Percentiles rank a stretch among this genome's conserved stretches.
Conservation (phyloP, 2,797 vertebrate species). For the Petrocephalus sullivani region DNA sequence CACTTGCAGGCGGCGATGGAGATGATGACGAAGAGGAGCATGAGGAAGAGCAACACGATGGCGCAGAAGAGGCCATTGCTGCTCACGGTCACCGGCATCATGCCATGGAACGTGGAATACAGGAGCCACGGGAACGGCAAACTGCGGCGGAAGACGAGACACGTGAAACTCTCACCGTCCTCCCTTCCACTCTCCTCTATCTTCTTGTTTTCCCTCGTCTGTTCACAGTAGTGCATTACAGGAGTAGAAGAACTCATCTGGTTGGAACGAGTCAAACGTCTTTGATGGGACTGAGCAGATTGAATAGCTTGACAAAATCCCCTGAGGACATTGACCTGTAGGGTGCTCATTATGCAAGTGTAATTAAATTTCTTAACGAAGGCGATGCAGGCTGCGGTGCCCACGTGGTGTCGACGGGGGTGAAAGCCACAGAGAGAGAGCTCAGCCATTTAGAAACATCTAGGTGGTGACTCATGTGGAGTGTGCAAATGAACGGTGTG, state of each 20-base stretch:
- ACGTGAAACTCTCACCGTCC: not conserved
- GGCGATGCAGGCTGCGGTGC: not conserved
- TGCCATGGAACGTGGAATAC: conserved; percentile 65
- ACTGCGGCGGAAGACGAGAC: conserved; percentile 53
- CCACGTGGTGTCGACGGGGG: not conserved
- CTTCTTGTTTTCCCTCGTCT: not conserved
- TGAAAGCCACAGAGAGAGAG: not conserved
- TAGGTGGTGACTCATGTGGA: not conserved
- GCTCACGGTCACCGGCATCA: conserved; percentile 78
- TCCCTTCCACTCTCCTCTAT: not conserved
- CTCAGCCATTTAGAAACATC: not conserved
- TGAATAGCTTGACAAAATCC: not conserved
- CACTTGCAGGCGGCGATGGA: conserved; percentile 91
- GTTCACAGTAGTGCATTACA: not conserved
- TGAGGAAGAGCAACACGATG: conserved; percentile 97
- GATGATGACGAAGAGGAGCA: conserved; percentile 94
- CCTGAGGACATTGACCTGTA: not conserved
- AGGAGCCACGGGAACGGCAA: conserved; percentile 93
- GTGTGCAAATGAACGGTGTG: not conserved
- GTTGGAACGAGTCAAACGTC: not conserved
- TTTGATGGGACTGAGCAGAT: not conserved
- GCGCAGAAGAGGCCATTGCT: conserved; percentile 98
- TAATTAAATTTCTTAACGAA: conserved; percentile 9
- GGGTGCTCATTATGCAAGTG: not conserved
- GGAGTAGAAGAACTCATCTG: not conserved